Percentiles rank a stretch among this genome's conserved stretches.
phyloP scores from a whole-genome alignment of 2,113 vertebrate genomes.

The Nerophis lumbriciformis region DNA sequence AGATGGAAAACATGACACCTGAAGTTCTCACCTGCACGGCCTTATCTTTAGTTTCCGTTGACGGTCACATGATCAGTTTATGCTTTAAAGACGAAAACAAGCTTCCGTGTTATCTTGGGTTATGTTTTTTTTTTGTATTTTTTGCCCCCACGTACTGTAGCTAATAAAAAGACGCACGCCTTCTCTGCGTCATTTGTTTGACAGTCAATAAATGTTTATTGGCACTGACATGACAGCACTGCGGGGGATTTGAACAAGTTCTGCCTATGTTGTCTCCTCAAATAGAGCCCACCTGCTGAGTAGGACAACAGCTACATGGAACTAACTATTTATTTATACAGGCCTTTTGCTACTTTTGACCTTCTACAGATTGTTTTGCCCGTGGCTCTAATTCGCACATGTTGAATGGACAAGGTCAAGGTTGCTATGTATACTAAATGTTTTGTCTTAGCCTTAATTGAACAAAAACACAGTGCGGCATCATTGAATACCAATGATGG shows the following conservation, averaged over 20 bases:
- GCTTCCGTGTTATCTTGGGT: slow-evolving; percentile 9
- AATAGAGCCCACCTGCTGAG: slow-evolving; percentile 6
- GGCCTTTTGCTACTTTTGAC: not conserved
- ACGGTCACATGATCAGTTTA: not conserved
- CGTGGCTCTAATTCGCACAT: not conserved
- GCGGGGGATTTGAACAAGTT: slow-evolving; percentile 14
- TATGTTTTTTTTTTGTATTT: not conserved
- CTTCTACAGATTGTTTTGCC: not conserved
- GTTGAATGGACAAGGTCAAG: not conserved
- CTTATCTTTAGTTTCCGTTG: not conserved
- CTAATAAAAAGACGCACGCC: slow-evolving; percentile 18
- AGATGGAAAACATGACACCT: no score
- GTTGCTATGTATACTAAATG: not conserved
- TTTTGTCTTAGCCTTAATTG: no score
- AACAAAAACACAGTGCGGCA: no score
- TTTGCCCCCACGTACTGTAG: not conserved
- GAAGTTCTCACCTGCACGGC: no score
- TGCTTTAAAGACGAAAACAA: not conserved
- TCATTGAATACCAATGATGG: no score
- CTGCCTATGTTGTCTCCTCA: not conserved
- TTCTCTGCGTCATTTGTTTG: slow-evolving; percentile 25
- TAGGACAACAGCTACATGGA: not conserved
- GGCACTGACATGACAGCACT: slow-evolving; percentile 24
- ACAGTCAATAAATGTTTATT: slow-evolving; percentile 21
- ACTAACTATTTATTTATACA: not conserved